Base-by-base conservation (phyloP, 2,113 vertebrate species). In the Gymnorhina tibicen region DNA sequence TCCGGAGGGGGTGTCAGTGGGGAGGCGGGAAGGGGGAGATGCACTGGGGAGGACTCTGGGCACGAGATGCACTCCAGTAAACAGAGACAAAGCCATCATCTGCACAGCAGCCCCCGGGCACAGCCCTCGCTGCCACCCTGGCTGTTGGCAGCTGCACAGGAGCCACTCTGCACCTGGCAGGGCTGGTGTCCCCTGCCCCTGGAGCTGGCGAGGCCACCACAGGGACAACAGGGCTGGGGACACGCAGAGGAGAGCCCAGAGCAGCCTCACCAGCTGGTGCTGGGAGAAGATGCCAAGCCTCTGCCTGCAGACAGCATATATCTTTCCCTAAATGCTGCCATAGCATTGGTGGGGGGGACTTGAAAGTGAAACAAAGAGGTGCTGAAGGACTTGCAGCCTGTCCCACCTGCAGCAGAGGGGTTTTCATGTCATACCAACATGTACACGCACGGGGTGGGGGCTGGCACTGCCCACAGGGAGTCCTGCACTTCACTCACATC, bases 31-130 rank as follows among this genome's bases (percentile, higher is more conserved):
- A 89, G 84, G 67, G 78, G 66, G 76, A 42, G 9, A 56, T 41
- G 92, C 95, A 47, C 97, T 72, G 3, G 90, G 80, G 94, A 97
- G 93, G 87, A 90, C 93, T 88, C 83, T 91, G 94, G 85, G 76
- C 93, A 72, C 12, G 67, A 87, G 98, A 97, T 85, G 92, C 94
- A 95, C 97, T 96, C 96, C 68, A 91, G 91, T 68, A 93, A 94
- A 72, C 76, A 94, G 93, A 81, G 95, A 98, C 96, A 98, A 97
- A 96, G 95, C 96, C 89, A 81, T 93, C 78, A 97, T 74, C 77
- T 91, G 85, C 89, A 90, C 64, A 53, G 9, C 58, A 60, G 91
- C 79, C 90, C 58, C 33, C 85, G 24, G 19, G 88, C 60, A 85
- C 93, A 89, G 95, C 93, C 53, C 69, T 35, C 18, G 1, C 85